These are phyloP conservation scores for Fregetta grallaria DNA, from an alignment of 2,113 vertebrate genomes.

Conservation along the genomic window DNA sequence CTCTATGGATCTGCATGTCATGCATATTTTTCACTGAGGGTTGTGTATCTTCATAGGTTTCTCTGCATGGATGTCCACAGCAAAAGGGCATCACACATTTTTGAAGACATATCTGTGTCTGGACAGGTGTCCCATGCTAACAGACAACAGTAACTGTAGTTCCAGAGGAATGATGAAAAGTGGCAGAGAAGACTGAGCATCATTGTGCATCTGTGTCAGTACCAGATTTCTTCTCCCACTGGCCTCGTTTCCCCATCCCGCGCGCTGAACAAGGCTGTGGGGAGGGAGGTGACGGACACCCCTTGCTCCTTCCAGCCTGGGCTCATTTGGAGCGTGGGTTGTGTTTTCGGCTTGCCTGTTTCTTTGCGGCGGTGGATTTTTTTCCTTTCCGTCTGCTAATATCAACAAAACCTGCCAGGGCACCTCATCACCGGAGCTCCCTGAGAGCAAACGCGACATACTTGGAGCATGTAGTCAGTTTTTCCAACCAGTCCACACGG, in stretches of 20 bases:
- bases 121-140: background rate
- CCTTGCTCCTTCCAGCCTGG: background rate
- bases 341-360: background rate
- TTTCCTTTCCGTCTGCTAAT: background rate
- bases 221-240: constrained; percentile 1
- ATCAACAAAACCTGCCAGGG: constrained; percentile 40
- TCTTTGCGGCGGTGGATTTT: background rate
- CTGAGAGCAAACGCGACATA: constrained; percentile 19
- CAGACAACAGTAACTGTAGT: background rate
- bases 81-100: background rate
- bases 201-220: background rate
- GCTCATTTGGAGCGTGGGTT: background rate
- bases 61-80: background rate
- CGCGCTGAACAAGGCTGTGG: background rate
- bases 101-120: background rate
- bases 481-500: constrained; percentile 44
- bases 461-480: constrained; percentile 49
- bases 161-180: background rate
- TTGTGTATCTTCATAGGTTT: background rate
- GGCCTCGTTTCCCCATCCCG: background rate
- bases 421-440: background rate
- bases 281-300: background rate
- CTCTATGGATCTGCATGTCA: background rate
- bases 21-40: background rate
- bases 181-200: background rate